A percentile compares a stretch with the other conserved stretches of the same genome.
These are phyloP conservation scores for Babylonia areolata DNA, from an alignment of 1,140 invertebrate genomes.

Conservation along the genomic window DNA sequence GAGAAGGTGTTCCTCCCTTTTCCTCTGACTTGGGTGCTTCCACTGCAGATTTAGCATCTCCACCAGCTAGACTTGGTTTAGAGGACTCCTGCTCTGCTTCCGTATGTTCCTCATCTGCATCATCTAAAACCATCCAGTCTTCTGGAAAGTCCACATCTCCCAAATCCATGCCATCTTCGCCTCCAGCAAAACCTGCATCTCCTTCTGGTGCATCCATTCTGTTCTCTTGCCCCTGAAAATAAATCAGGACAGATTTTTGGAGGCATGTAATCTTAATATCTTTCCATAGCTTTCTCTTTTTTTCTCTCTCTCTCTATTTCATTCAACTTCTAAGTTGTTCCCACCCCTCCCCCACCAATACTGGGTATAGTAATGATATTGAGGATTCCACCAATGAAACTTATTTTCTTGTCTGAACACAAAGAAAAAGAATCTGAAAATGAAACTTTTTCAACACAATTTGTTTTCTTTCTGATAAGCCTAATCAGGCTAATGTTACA, in stretches of 20 bases:
- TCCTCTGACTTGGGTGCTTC: neutral
- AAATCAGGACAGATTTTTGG: neutral
- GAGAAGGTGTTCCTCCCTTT: neutral
- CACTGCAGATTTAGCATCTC: neutral
- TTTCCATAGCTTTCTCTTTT: too few relatives aligned
- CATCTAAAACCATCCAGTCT: slow-evolving; percentile 11
- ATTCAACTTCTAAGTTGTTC: too few relatives aligned
- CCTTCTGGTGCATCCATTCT: neutral
- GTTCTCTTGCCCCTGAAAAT: neutral
- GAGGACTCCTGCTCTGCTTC: neutral
- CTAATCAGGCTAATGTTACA: too few relatives aligned
- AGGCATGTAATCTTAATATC: too few relatives aligned
- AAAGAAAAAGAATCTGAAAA: too few relatives aligned
- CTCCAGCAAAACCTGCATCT: neutral
- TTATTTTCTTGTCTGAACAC: too few relatives aligned
- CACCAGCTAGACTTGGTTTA: neutral
- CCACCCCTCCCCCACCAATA: too few relatives aligned
- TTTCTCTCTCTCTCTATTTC: too few relatives aligned
- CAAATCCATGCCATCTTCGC: neutral
- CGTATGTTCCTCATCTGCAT: slow-evolving; percentile 1
- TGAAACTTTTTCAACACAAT: too few relatives aligned
- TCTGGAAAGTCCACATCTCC: neutral
- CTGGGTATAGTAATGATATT: too few relatives aligned
- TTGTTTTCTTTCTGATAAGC: too few relatives aligned
- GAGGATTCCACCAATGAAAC: too few relatives aligned